Evolutionary conservation across 2,888 invertebrate species (phyloP).

Genomic region (Leistus spinibarbis): DNA sequence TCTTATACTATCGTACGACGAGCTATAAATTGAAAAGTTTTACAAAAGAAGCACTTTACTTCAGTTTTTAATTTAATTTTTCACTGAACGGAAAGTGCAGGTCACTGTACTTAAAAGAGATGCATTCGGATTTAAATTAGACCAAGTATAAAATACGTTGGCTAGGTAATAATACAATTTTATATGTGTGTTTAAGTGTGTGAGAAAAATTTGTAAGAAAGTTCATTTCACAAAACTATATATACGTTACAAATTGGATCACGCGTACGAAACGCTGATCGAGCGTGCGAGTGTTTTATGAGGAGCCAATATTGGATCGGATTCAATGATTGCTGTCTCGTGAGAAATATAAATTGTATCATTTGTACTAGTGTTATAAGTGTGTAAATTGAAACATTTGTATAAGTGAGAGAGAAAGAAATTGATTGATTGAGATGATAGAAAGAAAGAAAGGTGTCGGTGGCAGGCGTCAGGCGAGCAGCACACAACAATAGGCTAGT

Average conservation of each 20-base stretch:
- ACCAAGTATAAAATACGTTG: too few species aligned
- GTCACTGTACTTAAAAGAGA: too few species aligned
- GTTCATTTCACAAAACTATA: background rate
- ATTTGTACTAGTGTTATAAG: background rate
- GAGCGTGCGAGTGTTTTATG: slow-evolving; percentile 30
- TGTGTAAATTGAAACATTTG: slow-evolving; percentile 9
- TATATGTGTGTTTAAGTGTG: slow-evolving; percentile 39
- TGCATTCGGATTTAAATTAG: too few species aligned
- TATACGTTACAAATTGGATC: background rate
- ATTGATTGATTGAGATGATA: slow-evolving; percentile 25
- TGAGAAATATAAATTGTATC: background rate
- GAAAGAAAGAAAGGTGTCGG: slow-evolving; percentile 35
- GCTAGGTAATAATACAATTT: slow-evolving; percentile 43
- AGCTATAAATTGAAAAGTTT: too few species aligned
- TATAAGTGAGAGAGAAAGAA: slow-evolving; percentile 6
- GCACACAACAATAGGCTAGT: slow-evolving; percentile 40
- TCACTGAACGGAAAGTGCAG: too few species aligned
- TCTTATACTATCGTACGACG: too few species aligned
- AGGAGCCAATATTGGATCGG: background rate
- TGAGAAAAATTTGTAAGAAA: slow-evolving; percentile 45
- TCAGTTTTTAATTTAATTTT: too few species aligned
- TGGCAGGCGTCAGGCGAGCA: slow-evolving; percentile 40
- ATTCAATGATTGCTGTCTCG: background rate
- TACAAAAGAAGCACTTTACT: too few species aligned
- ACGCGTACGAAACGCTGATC: slow-evolving; percentile 10